Percentiles rank a stretch among this genome's conserved stretches.
Evolutionary conservation across 1,140 invertebrate genomes (phyloP).

Genomic region (Diorhabda elongata): DNA sequence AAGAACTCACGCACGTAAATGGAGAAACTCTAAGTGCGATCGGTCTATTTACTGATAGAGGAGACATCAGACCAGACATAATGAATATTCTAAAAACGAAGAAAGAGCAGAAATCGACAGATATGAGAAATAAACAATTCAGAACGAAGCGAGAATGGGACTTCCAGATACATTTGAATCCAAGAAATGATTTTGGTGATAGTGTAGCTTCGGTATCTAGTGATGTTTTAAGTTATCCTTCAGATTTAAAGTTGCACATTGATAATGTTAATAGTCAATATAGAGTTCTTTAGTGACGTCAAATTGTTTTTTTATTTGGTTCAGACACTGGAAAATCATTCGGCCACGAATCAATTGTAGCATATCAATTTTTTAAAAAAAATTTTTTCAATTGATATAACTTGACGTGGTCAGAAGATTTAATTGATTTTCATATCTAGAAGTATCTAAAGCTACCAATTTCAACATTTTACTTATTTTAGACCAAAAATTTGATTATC

Average conservation of each 20-base stretch:
- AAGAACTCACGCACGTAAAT: conserved; percentile 18
- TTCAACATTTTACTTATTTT: too few relatives aligned
- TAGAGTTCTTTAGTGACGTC: too few relatives aligned
- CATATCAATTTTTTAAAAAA: too few relatives aligned
- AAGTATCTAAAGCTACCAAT: too few relatives aligned
- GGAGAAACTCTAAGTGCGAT: conserved; percentile 21
- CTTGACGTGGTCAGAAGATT: too few relatives aligned
- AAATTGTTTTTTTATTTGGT: too few relatives aligned
- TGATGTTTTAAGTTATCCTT: conserved; percentile 16
- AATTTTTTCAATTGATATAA: too few relatives aligned
- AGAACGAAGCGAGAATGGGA: conserved; percentile 20
- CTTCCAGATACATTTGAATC: conserved; percentile 19
- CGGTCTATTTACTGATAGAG: conserved; percentile 28
- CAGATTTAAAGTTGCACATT: not conserved
- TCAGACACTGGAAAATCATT: too few relatives aligned
- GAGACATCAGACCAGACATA: conserved; percentile 23
- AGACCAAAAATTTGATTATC: too few relatives aligned
- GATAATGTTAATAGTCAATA: too few relatives aligned
- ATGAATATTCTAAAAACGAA: conserved; percentile 26
- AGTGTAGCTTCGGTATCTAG: conserved; percentile 11
- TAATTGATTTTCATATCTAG: too few relatives aligned
- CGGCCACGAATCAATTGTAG: too few relatives aligned
- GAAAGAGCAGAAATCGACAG: conserved; percentile 13
- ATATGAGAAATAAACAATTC: conserved; percentile 23
- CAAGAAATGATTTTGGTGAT: not conserved